Base-by-base conservation (phyloP, 2,113 vertebrate species). In the Pituophis catenifer region DNA sequence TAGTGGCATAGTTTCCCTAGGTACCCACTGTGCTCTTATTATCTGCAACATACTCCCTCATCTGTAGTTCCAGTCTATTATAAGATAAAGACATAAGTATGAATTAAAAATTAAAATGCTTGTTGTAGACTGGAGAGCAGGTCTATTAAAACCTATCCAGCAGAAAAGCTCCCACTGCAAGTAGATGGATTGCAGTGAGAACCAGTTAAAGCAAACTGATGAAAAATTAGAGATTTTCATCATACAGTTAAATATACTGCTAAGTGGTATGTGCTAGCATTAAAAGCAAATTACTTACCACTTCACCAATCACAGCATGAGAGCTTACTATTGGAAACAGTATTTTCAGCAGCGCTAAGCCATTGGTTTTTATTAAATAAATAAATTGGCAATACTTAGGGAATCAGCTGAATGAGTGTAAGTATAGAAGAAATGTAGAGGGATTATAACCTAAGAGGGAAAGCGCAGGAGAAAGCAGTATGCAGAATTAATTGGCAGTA, bases 231-330 rank as follows among this genome's bases (percentile, higher is more conserved):
- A 97, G 97, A 97, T 98, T 97, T 98, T 98, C 96, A 96, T 97
- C 95, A 96, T 97, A 97, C 94, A 91, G 96, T 98, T 98, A 98
- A 98, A 97, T 97, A 97, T 95, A 96, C 96, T 97, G 95, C 96
- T 98, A 98, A 97, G 95, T 97, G 95, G 97, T 97, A 98, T 95
- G 94, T 91, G 94, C 96, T 96, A 96, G 95, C 97, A 97, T 98
- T 98, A 98, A 97, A 98, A 97, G 97, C 96, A 98, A 98, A 98
- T 98, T 98, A 97, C 97, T 98, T 97, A 97, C 95, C 97, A 97
- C 97, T 98, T 98, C 97, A 97, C 94, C 97, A 98, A 94, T 97
- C 98, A 97, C 97, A 98, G 97, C 97, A 94, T 96, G 97, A 95
- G 90, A 94, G 38, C 94, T 89, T 97, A 96, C 97, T 96, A 95